Conservation (phyloP, 2,888 invertebrate genomes). For the Halocaridina rubra region DNA sequence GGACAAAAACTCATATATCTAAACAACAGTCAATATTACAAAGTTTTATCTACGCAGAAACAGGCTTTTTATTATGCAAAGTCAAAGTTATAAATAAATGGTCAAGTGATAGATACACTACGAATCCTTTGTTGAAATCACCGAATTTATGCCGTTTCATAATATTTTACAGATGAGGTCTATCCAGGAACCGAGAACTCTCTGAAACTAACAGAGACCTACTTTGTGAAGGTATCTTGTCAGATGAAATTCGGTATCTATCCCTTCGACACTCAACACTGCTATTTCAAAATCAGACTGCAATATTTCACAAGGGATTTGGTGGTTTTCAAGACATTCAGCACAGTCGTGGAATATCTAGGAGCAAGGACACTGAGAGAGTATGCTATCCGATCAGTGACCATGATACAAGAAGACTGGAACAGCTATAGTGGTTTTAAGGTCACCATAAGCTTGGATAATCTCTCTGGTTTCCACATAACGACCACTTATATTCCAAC, state of each 20-base stretch:
- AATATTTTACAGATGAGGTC: constrained; percentile 54
- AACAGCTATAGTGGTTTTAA: constrained; percentile 48
- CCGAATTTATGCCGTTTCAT: too few relatives aligned
- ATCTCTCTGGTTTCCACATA: constrained; percentile 58
- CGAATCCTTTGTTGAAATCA: too few relatives aligned
- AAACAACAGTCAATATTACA: too few relatives aligned
- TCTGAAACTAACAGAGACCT: constrained; percentile 56
- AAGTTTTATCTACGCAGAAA: too few relatives aligned
- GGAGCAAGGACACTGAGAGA: constrained; percentile 50
- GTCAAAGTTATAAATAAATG: too few relatives aligned
- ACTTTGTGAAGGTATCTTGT: constrained; percentile 39
- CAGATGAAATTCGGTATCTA: constrained; percentile 48
- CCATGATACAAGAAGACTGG: constrained; percentile 30
- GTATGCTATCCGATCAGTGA: constrained; percentile 29
- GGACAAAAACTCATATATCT: too few relatives aligned
- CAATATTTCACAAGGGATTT: constrained; percentile 44
- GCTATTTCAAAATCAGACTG: constrained; percentile 43
- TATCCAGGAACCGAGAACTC: constrained; percentile 57
- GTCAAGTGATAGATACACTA: too few relatives aligned
- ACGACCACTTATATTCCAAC: constrained; percentile 60
- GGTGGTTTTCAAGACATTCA: constrained; percentile 27
- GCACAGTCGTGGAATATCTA: constrained; percentile 30
- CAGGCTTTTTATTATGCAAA: too few relatives aligned
- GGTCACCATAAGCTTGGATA: constrained; percentile 39
- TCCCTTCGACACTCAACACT: constrained; percentile 57